Evolutionary conservation across 2,113 vertebrate species (phyloP).

Genomic region (Chrysemys picta): DNA sequence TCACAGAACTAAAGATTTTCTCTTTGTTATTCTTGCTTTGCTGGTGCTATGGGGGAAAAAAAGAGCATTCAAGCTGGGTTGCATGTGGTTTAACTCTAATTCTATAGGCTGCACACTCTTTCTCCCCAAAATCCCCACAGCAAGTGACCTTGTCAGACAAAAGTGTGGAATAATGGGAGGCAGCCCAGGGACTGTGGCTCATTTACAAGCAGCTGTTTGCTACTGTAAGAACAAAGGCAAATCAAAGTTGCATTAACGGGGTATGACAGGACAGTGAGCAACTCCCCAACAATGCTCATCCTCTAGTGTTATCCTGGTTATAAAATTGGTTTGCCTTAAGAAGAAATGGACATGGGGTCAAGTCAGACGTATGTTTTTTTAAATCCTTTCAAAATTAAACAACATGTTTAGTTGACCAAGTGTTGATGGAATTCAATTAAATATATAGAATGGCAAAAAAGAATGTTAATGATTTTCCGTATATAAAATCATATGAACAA

Average conservation of each 20-base stretch:
- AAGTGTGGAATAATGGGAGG: slow-evolving; percentile 87
- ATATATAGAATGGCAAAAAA: slow-evolving; percentile 31
- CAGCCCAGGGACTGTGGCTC: slow-evolving; percentile 83
- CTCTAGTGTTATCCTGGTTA: slow-evolving; percentile 62
- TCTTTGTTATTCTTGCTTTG: slow-evolving; percentile 81
- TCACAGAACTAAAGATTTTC: slow-evolving; percentile 76
- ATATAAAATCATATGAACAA: not conserved
- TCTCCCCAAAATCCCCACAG: slow-evolving; percentile 87
- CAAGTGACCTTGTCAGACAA: slow-evolving; percentile 90
- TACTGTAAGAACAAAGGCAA: slow-evolving; percentile 88
- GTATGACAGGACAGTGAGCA: slow-evolving; percentile 86
- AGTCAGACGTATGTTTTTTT: slow-evolving; percentile 51
- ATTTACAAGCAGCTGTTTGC: slow-evolving; percentile 96
- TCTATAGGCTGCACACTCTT: slow-evolving; percentile 83
- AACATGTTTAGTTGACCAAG: slow-evolving; percentile 31
- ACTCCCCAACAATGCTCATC: slow-evolving; percentile 78
- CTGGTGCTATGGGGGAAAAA: slow-evolving; percentile 80
- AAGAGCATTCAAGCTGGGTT: slow-evolving; percentile 85
- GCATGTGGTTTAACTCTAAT: slow-evolving; percentile 84
- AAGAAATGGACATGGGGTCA: slow-evolving; percentile 56
- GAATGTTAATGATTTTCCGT: slow-evolving; percentile 34
- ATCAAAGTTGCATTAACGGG: slow-evolving; percentile 87
- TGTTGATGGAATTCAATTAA: slow-evolving; percentile 17
- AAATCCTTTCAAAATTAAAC: slow-evolving; percentile 47
- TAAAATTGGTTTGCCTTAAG: slow-evolving; percentile 65